Evolutionary conservation across 2,113 vertebrate species (phyloP).

Genomic region (Perca fluviatilis): DNA sequence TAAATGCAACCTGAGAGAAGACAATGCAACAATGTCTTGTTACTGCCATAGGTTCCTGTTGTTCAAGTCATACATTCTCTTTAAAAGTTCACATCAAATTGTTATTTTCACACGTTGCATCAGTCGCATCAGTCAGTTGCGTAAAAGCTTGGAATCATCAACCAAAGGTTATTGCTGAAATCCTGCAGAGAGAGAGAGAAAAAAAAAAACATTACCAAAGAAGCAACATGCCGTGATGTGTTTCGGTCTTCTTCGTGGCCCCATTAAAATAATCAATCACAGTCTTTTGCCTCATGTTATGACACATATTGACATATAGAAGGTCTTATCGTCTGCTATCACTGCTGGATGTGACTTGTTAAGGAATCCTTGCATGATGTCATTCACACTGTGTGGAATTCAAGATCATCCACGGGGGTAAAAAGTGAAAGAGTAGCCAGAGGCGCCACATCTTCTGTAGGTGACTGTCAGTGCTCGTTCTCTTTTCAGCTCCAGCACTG

Average conservation of each 20-base stretch:
- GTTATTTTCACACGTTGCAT: constrained; percentile 37
- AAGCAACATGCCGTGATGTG: constrained; percentile 59
- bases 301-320: constrained; percentile 53
- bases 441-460: constrained; percentile 11
- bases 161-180: constrained; percentile 22
- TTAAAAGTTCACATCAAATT: neutral
- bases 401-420: constrained; percentile 53
- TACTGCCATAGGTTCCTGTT: constrained; percentile 5
- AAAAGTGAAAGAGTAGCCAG: constrained; percentile 33
- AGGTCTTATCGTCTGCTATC: constrained; percentile 30
- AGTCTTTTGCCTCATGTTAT: constrained; percentile 14
- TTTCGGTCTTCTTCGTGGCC: constrained; percentile 39
- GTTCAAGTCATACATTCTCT: neutral
- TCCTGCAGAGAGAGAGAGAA: neutral
- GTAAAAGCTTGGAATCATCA: constrained; percentile 15
- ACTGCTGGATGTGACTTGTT: constrained; percentile 79
- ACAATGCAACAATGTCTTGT: constrained; percentile 30
- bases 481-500: neutral
- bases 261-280: constrained; percentile 65
- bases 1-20: constrained; percentile 8
- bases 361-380: constrained; percentile 80
- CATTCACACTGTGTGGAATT: constrained; percentile 71
- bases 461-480: constrained; percentile 34
- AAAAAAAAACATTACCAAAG: constrained; percentile 41
- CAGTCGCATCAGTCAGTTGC: constrained; percentile 28